These are phyloP conservation scores for Aplochiton taeniatus DNA, from an alignment of 2,797 vertebrate species.

Conservation along the genomic window DNA sequence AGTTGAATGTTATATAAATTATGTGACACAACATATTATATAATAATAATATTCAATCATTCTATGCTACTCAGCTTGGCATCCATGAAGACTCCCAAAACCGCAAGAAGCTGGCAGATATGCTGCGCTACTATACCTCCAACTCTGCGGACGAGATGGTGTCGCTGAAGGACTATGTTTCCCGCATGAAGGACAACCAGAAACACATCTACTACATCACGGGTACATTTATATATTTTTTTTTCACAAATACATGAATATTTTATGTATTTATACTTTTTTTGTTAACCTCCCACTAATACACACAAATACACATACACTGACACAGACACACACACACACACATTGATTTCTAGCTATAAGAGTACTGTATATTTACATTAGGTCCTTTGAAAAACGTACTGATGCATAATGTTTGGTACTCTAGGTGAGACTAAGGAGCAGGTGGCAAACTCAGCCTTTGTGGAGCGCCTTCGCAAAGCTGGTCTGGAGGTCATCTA, in stretches of 20 bases:
- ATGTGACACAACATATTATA: background rate
- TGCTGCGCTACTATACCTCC: conserved; percentile 89
- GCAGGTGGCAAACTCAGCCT: conserved; percentile 84
- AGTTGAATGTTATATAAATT: background rate
- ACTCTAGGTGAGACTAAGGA: conserved; percentile 85
- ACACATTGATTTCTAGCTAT: too few species aligned
- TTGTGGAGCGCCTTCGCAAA: conserved; percentile 84
- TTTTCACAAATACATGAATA: background rate
- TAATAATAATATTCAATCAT: background rate
- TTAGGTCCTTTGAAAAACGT: too few species aligned
- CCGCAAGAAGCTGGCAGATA: conserved; percentile 88
- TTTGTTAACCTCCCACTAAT: background rate
- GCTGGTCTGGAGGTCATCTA: conserved; percentile 86
- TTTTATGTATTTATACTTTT: background rate
- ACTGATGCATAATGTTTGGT: conserved; percentile 7
- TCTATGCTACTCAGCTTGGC: conserved; percentile 74
- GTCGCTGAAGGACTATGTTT: conserved; percentile 90
- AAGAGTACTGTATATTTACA: too few species aligned
- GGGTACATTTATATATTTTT: conserved; percentile 39
- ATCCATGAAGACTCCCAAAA: conserved; percentile 93
- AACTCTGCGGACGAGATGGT: conserved; percentile 91
- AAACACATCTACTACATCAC: conserved; percentile 88
- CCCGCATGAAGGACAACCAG: conserved; percentile 93
- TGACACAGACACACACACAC: background rate
- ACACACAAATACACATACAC: background rate